phyloP scores from a whole-genome alignment of 2,113 vertebrate species.

The Picathartes gymnocephalus region DNA sequence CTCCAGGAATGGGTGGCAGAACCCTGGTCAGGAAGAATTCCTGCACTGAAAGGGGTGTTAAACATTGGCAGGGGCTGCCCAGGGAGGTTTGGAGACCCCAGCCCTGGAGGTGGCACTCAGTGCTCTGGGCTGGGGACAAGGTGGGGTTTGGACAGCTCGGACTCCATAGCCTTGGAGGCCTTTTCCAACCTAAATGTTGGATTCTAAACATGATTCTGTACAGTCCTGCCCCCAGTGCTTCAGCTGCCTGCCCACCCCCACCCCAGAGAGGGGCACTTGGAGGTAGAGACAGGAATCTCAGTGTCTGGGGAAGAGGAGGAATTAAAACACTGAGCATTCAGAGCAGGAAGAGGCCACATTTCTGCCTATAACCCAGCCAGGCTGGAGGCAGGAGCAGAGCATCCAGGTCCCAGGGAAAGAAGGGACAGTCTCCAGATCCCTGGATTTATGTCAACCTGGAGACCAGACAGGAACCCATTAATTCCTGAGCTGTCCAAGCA shows the following conservation, averaged over 20 bases:
- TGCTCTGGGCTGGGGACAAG: background rate
- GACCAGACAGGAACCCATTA: background rate
- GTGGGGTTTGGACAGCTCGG: background rate
- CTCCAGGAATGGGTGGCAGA: background rate
- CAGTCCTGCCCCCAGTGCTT: background rate
- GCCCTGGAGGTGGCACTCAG: background rate
- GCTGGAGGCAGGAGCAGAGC: background rate
- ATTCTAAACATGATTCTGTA: background rate
- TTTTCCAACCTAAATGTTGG: background rate
- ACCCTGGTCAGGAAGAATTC: background rate
- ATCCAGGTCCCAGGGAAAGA: background rate
- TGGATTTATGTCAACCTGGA: slow-evolving; percentile 32
- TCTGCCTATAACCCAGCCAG: background rate
- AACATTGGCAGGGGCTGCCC: background rate
- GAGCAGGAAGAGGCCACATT: background rate
- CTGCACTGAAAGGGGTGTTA: background rate
- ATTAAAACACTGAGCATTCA: background rate
- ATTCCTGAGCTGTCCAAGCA: slow-evolving; percentile 5
- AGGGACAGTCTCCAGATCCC: background rate
- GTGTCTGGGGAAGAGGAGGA: background rate
- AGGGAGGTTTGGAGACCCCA: background rate
- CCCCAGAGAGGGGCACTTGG: background rate
- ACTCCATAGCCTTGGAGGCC: accelerated
- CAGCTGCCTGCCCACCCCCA: background rate
- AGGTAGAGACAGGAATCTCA: background rate